A percentile compares a stretch with the other conserved stretches of the same genome.
phyloP scores from a whole-genome alignment of 2,888 invertebrate species.

The Amphipoea lucens region DNA sequence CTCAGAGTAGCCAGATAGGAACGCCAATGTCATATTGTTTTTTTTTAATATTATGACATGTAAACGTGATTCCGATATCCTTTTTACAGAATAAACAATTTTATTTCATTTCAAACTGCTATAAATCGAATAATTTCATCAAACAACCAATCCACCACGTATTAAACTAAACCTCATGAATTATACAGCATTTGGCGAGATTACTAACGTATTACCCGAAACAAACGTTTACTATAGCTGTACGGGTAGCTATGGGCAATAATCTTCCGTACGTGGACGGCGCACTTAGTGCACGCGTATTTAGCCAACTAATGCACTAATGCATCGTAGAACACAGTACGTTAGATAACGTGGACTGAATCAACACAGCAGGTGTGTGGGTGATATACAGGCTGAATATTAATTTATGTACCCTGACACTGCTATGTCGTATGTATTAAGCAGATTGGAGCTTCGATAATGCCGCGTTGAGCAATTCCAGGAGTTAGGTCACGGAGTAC shows the following conservation, averaged over 20 bases:
- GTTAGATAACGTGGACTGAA: constrained; percentile 83
- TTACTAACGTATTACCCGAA: constrained; percentile 48
- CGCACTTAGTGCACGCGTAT: constrained; percentile 52
- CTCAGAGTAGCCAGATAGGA: not conserved
- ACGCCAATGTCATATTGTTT: not conserved
- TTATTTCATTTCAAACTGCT: not conserved
- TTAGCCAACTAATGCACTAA: constrained; percentile 71
- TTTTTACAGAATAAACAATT: not conserved
- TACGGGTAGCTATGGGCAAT: constrained; percentile 30
- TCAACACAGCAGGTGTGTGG: constrained; percentile 82
- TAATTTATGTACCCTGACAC: constrained; percentile 84
- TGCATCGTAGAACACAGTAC: constrained; percentile 75
- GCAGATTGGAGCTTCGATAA: constrained; percentile 62
- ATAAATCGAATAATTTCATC: constrained; percentile 23
- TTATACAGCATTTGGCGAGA: constrained; percentile 49
- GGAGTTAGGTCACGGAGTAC: constrained; percentile 52
- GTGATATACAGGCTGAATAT: constrained; percentile 84
- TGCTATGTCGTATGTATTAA: constrained; percentile 66
- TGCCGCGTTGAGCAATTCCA: constrained; percentile 46
- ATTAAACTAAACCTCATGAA: constrained; percentile 39
- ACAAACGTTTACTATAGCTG: constrained; percentile 39
- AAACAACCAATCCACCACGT: not conserved
- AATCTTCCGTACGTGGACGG: constrained; percentile 59
- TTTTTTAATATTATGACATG: not conserved
- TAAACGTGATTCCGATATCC: not conserved